A percentile compares a stretch with the other conserved stretches of the same genome.
phyloP scores from a whole-genome alignment of 2,888 invertebrate genomes.

The Nomada ruficornis region DNA sequence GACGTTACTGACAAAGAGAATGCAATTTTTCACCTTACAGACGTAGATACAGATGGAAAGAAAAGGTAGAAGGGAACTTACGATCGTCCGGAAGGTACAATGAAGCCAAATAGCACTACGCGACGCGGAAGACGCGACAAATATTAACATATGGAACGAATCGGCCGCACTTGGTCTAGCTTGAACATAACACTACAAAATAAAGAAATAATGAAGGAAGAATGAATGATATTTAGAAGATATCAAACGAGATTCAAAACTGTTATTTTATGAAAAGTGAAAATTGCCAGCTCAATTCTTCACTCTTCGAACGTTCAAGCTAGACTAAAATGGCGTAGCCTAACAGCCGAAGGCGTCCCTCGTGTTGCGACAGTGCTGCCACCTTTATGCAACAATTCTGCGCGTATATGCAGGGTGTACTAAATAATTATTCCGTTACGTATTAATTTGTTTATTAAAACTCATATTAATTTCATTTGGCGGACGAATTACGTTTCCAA shows the following conservation, averaged over 20 bases:
- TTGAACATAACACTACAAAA: slow-evolving; percentile 17
- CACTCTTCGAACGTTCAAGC: slow-evolving; percentile 17
- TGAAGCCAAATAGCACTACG: slow-evolving; percentile 24
- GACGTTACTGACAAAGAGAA: neutral
- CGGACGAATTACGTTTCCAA: no score
- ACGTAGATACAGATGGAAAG: slow-evolving; percentile 1
- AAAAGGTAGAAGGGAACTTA: slow-evolving; percentile 40
- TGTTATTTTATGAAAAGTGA: no score
- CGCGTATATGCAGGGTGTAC: neutral
- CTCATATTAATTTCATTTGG: neutral
- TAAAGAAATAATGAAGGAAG: neutral
- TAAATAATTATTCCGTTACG: neutral
- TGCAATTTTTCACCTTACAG: slow-evolving; percentile 27
- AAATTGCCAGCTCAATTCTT: neutral
- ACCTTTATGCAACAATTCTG: neutral
- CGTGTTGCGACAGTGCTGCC: slow-evolving; percentile 8
- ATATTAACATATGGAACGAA: slow-evolving; percentile 14
- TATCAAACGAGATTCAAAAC: no score
- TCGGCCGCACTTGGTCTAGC: slow-evolving; percentile 2
- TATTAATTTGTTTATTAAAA: neutral
- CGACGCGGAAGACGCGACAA: slow-evolving; percentile 35
- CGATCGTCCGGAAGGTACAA: slow-evolving; percentile 18
- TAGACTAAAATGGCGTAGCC: slow-evolving; percentile 25
- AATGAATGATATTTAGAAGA: neutral
- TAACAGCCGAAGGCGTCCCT: neutral